Evolutionary conservation across 2,888 invertebrate species (phyloP), one percentile per base, ranked within the genome.

Genomic region (Bedellia somnulentella): DNA sequence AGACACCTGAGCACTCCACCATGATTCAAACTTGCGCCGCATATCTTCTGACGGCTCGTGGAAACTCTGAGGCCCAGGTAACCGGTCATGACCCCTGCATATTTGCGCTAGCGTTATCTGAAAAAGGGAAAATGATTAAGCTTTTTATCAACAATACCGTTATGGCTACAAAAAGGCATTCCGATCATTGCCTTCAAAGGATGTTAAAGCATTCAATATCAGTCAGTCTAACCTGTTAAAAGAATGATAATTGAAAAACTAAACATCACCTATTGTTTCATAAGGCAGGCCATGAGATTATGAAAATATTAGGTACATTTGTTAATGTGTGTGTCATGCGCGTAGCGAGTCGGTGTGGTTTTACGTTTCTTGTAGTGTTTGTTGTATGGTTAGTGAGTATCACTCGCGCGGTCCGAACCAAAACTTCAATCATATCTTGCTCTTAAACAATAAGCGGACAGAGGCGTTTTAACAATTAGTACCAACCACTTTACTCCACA

Each of bases 11-110:
- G 84, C 80, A 24, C 83, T 81, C 85, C 89, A 91, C 95, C 95
- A 95, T 33, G 89, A 86, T 52, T 95, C 93, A 61, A 95, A 95
- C 57, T 91, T 90, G 35, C 90, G 80, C 15, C 89, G 83, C 49
- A 86, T 82, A 30, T 94, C 94, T 42, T 93, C 93, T 1, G 86
- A 82, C 5, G 88, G 82, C 43, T 91, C 90, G 26, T 82, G 82
- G 27, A 80, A 76, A 42, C 57, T 68, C 27, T 85, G 81, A 3
- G 85, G 81, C 14, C 85, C 82, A 6, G 81, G 76, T 15, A 81
- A 78, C 49, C 84, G 75, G 55, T 85, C 81, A 29, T 85, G 83
- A 12, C 88, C 88, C 36, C 93, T 85, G 51, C 91, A 90, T 37
- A 93, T 83, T 48, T 91, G 89, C 36, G 89, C 85, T 42, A 93